Conservation (phyloP, 2,888 invertebrate species). For the Drosophila borborema region DNA sequence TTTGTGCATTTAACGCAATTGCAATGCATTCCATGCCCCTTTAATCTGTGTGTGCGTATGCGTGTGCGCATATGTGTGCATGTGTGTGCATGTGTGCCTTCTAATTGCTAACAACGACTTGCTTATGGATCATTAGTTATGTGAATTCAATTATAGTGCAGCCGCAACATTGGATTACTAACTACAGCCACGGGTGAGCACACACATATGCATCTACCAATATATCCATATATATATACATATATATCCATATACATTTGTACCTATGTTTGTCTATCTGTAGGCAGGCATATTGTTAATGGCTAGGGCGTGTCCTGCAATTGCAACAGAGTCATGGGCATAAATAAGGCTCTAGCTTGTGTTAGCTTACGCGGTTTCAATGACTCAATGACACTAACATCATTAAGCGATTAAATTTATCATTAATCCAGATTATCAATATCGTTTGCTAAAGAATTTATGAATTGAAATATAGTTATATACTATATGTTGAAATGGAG, state of each 20-base stretch:
- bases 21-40: conserved; percentile 39
- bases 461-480: neutral
- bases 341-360: conserved; percentile 11
- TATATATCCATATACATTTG: neutral
- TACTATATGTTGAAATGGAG: too few species aligned
- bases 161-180: conserved; percentile 60
- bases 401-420: neutral
- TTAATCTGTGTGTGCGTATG: conserved; percentile 12
- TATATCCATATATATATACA: conserved; percentile 7
- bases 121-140: conserved; percentile 64
- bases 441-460: neutral
- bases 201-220: conserved; percentile 12
- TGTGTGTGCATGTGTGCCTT: conserved; percentile 15
- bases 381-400: conserved; percentile 29
- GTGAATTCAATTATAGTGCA: conserved; percentile 75
- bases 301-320: conserved; percentile 34
- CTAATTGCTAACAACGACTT: conserved; percentile 56
- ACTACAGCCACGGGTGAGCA: conserved; percentile 42
- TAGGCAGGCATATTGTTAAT: conserved; percentile 38
- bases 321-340: conserved; percentile 15
- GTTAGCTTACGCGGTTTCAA: conserved; percentile 2
- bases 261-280: conserved; percentile 1
- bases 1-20: conserved; percentile 78
- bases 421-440: neutral
- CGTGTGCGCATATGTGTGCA: conserved; percentile 12